A percentile compares a stretch with the other conserved stretches of the same genome.
These are phyloP conservation scores for Heliconius aoede DNA, from an alignment of 2,888 invertebrate genomes.

Conservation along the genomic window DNA sequence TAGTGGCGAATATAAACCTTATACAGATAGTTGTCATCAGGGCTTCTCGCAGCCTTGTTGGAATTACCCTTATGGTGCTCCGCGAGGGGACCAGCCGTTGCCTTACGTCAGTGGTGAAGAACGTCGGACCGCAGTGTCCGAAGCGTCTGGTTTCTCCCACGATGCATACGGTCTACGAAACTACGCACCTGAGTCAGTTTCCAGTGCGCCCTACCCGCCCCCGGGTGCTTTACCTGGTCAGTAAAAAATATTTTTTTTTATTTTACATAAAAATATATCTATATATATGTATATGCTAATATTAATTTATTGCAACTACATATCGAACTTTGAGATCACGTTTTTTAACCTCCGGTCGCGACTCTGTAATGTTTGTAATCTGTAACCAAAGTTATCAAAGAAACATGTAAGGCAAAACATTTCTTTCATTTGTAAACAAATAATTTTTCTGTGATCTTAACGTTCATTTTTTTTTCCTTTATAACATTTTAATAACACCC, in stretches of 20 bases:
- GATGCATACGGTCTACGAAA: conserved; percentile 90
- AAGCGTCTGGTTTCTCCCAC: conserved; percentile 87
- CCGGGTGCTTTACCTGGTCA: conserved; percentile 87
- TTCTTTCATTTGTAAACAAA: conserved; percentile 76
- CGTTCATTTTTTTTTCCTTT: conserved; percentile 42
- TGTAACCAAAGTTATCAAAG: conserved; percentile 70
- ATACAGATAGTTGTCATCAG: conserved; percentile 86
- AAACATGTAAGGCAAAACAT: conserved; percentile 69
- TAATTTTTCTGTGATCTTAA: conserved; percentile 33
- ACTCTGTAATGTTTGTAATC: conserved; percentile 73
- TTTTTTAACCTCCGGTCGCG: conserved; percentile 64
- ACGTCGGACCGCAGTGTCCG: conserved; percentile 86
- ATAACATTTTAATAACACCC: conserved; percentile 10
- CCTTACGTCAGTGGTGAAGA: conserved; percentile 89
- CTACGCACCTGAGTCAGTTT: conserved; percentile 89
- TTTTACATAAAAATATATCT: conserved; percentile 25
- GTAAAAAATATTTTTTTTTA: conserved; percentile 58
- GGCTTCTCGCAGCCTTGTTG: conserved; percentile 89
- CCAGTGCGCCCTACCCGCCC: conserved; percentile 90
- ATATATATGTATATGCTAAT: conserved; percentile 1
- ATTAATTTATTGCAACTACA: conserved; percentile 36
- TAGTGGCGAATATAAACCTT: conserved; percentile 86
- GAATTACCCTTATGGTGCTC: conserved; percentile 87
- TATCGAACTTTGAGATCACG: conserved; percentile 64
- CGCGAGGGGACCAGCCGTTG: conserved; percentile 86